Evolutionary conservation across 2,113 vertebrate species (phyloP).

Genomic region (Siphamia tubifer): DNA sequence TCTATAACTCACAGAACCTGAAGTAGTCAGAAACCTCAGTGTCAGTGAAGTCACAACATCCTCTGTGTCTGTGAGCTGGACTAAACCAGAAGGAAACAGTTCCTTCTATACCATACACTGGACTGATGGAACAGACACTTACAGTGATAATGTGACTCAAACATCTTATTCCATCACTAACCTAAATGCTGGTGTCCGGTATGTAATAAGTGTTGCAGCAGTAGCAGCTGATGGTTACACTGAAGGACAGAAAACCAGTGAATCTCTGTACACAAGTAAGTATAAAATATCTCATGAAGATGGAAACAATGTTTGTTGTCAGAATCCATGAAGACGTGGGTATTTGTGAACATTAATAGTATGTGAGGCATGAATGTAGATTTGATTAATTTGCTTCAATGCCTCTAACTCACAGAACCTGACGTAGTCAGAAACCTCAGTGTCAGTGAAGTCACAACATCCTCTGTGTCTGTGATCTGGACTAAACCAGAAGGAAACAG

Average conservation of each 20-base stretch:
- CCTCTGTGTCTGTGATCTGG: too few relatives aligned
- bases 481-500: too few relatives aligned
- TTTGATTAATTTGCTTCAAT: too few relatives aligned
- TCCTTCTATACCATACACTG: not conserved
- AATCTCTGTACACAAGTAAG: slow-evolving; percentile 31
- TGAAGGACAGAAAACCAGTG: not conserved
- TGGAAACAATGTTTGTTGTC: too few relatives aligned
- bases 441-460: too few relatives aligned
- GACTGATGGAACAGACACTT: not conserved
- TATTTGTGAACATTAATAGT: too few relatives aligned
- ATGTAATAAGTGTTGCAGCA: not conserved
- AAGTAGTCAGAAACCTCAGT: not conserved
- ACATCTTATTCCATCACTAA: not conserved
- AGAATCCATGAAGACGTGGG: too few relatives aligned
- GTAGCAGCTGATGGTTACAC: accelerated
- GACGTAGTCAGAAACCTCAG: too few relatives aligned
- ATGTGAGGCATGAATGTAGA: too few relatives aligned
- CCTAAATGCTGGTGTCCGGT: slow-evolving; percentile 41
- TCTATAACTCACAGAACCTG: not conserved
- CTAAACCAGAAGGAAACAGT: not conserved
- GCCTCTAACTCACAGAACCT: too few relatives aligned
- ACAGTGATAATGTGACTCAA: not conserved
- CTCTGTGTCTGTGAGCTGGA: slow-evolving; percentile 17
- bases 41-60: slow-evolving; percentile 6
- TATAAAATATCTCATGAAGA: too few relatives aligned